A percentile compares a stretch with the other conserved stretches of the same genome.
These are phyloP conservation scores for Tortricodes alternella DNA, from an alignment of 2,888 invertebrate species.

Conservation along the genomic window DNA sequence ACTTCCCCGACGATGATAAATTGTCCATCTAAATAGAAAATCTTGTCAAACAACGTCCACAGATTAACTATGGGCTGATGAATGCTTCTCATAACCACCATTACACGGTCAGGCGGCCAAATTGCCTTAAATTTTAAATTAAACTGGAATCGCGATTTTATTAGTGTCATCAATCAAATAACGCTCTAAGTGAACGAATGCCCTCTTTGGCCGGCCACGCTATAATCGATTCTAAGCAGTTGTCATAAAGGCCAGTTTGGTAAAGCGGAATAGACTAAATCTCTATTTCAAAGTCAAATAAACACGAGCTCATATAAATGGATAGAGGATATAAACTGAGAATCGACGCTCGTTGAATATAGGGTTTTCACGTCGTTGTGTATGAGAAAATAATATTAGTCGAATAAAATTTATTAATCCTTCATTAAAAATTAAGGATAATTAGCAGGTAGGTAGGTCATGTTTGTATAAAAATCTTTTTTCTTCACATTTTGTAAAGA, in stretches of 20 bases:
- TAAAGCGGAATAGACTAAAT: slow-evolving; percentile 46
- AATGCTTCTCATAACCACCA: slow-evolving; percentile 53
- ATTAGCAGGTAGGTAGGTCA: no score
- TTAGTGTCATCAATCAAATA: slow-evolving; percentile 81
- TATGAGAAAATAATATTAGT: not conserved
- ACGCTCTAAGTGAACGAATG: slow-evolving; percentile 62
- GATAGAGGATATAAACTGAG: slow-evolving; percentile 72
- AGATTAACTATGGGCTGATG: slow-evolving; percentile 23
- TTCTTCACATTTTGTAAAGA: no score
- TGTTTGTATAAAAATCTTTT: no score
- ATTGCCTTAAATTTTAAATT: slow-evolving; percentile 82
- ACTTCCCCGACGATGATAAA: slow-evolving; percentile 57
- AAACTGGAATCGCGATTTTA: slow-evolving; percentile 81
- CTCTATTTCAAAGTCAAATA: slow-evolving; percentile 75
- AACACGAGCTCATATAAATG: slow-evolving; percentile 76
- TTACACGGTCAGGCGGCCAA: slow-evolving; percentile 77
- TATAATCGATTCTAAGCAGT: slow-evolving; percentile 57
- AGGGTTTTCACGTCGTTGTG: slow-evolving; percentile 36
- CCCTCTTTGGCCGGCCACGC: slow-evolving; percentile 41
- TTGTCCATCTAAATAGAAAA: slow-evolving; percentile 21
- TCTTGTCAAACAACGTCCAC: slow-evolving; percentile 17
- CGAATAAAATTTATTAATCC: not conserved
- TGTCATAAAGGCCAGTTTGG: slow-evolving; percentile 48
- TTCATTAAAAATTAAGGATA: no score
- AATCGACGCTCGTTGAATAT: slow-evolving; percentile 64